These are phyloP conservation scores for Cyphomyrmex costatus DNA, from an alignment of 1,140 invertebrate species.

Conservation along the genomic window DNA sequence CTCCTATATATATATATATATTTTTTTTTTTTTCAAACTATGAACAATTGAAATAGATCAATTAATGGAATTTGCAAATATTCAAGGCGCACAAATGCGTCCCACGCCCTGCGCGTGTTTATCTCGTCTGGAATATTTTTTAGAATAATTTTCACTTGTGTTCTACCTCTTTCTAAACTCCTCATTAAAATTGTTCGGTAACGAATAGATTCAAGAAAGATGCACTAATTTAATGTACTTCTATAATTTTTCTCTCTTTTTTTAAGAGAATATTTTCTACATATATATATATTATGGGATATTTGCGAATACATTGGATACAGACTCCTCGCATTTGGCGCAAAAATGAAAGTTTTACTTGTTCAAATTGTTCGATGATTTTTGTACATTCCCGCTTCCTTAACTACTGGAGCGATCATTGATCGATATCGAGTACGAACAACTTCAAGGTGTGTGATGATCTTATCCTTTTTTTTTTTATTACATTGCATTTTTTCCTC, in stretches of 20 bases:
- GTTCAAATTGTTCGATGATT: not conserved
- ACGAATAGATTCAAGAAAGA: too few species aligned
- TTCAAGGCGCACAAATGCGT: constrained; percentile 12
- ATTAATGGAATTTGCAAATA: constrained; percentile 29
- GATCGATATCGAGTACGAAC: not conserved
- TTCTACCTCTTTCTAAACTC: too few species aligned
- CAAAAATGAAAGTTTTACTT: not conserved
- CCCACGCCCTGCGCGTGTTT: not conserved
- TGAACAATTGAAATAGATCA: not conserved
- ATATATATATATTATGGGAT: not conserved
- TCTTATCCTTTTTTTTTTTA: too few species aligned
- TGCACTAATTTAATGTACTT: too few species aligned
- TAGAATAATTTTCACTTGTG: too few species aligned
- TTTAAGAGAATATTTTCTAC: not conserved
- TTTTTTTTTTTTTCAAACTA: constrained; percentile 1
- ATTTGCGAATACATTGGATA: not conserved
- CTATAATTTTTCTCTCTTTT: too few species aligned
- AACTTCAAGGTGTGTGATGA: not conserved
- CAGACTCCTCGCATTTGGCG: not conserved
- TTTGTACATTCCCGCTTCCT: not conserved
- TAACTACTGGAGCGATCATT: not conserved
- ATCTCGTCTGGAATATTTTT: not conserved
- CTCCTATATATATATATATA: constrained; percentile 10
- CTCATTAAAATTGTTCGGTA: too few species aligned
- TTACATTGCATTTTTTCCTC: too few species aligned